Evolutionary conservation across 2,888 invertebrate species (phyloP).

Genomic region (Drosophila sordidapex): DNA sequence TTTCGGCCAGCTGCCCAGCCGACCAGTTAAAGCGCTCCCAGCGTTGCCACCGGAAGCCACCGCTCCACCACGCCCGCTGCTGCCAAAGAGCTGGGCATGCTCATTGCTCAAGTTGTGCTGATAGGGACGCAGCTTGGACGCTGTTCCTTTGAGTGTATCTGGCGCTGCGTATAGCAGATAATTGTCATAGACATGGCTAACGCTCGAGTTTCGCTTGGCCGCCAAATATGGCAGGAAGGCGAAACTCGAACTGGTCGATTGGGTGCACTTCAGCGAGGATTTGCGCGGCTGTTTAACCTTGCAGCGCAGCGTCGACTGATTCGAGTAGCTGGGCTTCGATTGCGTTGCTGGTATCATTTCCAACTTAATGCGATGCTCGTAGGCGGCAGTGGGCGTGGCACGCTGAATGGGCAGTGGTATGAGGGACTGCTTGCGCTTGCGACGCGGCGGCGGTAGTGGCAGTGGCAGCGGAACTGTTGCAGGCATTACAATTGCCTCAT

Average conservation of each 20-base stretch:
- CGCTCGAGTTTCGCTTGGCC: conserved; percentile 83
- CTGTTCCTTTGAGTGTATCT: conserved; percentile 33
- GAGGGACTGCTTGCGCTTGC: conserved; percentile 82
- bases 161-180: conserved; percentile 81
- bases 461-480: conserved; percentile 11
- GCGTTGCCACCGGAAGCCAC: conserved; percentile 8
- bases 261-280: conserved; percentile 75
- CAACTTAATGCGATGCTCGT: conserved; percentile 73
- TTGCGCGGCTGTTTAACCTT: conserved; percentile 59
- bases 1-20: conserved; percentile 64
- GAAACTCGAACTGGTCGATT: conserved; percentile 83
- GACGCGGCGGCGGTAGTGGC: conserved; percentile 81
- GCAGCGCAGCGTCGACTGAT: conserved; percentile 81
- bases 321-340: conserved; percentile 75
- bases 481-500: conserved; percentile 42
- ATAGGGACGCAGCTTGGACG: conserved; percentile 70
- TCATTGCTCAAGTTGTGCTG: conserved; percentile 78
- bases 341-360: conserved; percentile 68
- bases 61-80: conserved; percentile 23
- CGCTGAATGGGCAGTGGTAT: conserved; percentile 74
- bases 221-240: conserved; percentile 82
- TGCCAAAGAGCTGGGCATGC: conserved; percentile 76
- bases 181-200: conserved; percentile 83
- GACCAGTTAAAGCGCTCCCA: conserved; percentile 25
- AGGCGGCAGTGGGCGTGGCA: conserved; percentile 63